Percentiles rank a stretch among this genome's conserved stretches.
These are phyloP conservation scores for Vanessa atalanta DNA, from an alignment of 1,140 invertebrate species.

Conservation along the genomic window DNA sequence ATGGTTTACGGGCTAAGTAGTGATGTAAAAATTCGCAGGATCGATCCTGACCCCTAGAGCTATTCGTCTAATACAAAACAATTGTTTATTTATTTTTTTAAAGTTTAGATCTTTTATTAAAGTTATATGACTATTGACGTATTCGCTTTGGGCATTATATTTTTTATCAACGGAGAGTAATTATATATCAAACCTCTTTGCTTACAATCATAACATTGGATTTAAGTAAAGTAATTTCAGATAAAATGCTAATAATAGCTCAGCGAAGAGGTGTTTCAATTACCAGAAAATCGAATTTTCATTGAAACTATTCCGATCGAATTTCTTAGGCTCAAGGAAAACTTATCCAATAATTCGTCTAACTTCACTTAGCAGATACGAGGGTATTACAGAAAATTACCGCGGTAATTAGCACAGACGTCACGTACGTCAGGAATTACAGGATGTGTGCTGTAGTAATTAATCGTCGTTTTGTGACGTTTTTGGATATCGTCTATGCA, in stretches of 20 bases:
- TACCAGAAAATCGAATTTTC: background rate
- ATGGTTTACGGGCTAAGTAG: too few species aligned
- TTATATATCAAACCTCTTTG: too few species aligned
- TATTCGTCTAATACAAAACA: too few species aligned
- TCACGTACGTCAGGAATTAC: slow-evolving; percentile 1
- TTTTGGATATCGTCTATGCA: background rate
- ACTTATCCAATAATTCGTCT: slow-evolving; percentile 9
- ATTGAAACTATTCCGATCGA: background rate
- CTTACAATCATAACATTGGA: too few species aligned
- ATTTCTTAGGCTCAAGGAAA: background rate
- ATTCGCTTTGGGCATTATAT: background rate
- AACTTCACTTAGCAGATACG: background rate
- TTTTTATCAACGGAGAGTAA: too few species aligned
- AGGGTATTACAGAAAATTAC: slow-evolving; percentile 7
- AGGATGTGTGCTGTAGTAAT: background rate
- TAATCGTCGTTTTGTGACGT: background rate
- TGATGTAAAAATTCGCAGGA: too few species aligned
- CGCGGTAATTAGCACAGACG: background rate
- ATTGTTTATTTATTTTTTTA: too few species aligned
- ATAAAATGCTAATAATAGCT: too few species aligned
- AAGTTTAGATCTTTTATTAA: too few species aligned
- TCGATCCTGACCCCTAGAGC: too few species aligned
- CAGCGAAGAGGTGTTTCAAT: background rate
- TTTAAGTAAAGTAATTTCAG: too few species aligned
- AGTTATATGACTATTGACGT: too few species aligned